Conservation (phyloP, 2,888 invertebrate species). For the Sphinx pinastri region DNA sequence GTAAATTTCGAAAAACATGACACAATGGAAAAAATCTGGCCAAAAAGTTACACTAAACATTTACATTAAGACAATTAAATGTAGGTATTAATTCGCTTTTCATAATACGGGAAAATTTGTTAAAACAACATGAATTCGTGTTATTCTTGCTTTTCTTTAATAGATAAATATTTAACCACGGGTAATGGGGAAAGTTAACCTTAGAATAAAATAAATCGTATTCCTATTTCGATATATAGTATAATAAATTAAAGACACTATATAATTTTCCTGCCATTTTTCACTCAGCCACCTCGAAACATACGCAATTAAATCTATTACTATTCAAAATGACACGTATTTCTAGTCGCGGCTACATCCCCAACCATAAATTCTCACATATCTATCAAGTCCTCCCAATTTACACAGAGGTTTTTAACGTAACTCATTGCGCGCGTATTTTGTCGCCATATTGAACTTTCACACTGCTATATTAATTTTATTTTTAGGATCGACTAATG, state of each 20-base stretch:
- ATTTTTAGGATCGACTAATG: slow-evolving; percentile 73
- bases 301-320: slow-evolving; percentile 48
- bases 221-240: neutral
- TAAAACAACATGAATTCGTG: neutral
- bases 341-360: slow-evolving; percentile 36
- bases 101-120: neutral
- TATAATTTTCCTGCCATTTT: neutral
- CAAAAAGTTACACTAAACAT: slow-evolving; percentile 63
- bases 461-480: slow-evolving; percentile 76
- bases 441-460: slow-evolving; percentile 76
- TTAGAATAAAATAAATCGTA: too few relatives aligned
- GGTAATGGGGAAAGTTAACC: too few relatives aligned
- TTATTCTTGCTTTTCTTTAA: neutral
- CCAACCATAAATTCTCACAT: slow-evolving; percentile 55
- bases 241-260: neutral
- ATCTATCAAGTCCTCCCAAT: slow-evolving; percentile 60
- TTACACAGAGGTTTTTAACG: slow-evolving; percentile 61
- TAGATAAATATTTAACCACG: neutral
- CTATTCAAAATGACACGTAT: slow-evolving; percentile 43
- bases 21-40: slow-evolving; percentile 67
- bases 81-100: neutral
- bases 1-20: slow-evolving; percentile 83
- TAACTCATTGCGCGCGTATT: slow-evolving; percentile 57
- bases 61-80: slow-evolving; percentile 32
- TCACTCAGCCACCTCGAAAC: neutral